These are phyloP conservation scores for Circaetus gallicus DNA, from an alignment of 2,113 vertebrate species.

Conservation along the genomic window DNA sequence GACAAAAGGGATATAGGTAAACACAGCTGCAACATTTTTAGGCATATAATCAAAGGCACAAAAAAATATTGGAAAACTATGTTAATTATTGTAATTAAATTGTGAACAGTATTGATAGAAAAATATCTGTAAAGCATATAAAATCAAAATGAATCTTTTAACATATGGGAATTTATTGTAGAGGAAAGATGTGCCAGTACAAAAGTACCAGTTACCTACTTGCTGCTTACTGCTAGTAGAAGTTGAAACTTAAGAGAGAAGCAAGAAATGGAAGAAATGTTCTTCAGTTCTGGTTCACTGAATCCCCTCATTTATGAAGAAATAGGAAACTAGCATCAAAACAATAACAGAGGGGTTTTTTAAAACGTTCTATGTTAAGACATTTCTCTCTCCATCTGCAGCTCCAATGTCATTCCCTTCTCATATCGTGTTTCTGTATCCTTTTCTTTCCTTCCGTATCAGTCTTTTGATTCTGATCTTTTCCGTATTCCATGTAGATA, in stretches of 20 bases:
- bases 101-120: conserved; percentile 79
- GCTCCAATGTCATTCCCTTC: neutral
- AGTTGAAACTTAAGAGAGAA: neutral
- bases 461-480: neutral
- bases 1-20: conserved; percentile 83
- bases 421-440: accelerated
- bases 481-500: neutral
- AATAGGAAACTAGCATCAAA: neutral
- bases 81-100: conserved; percentile 85
- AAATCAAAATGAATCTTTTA: conserved; percentile 66
- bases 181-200: neutral
- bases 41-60: conserved; percentile 79
- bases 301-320: neutral
- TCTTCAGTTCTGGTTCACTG: conserved; percentile 1
- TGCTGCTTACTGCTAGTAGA: neutral
- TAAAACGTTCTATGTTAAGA: neutral
- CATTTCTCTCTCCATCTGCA: neutral
- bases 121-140: conserved; percentile 75
- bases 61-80: conserved; percentile 83
- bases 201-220: neutral
- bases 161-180: conserved; percentile 8
- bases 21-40: conserved; percentile 83
- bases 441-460: neutral
- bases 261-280: neutral
- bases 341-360: neutral